Evolutionary conservation across 2,797 vertebrate genomes (phyloP), one percentile per base, ranked within the genome.

Genomic region (Muscicapa striata): DNA sequence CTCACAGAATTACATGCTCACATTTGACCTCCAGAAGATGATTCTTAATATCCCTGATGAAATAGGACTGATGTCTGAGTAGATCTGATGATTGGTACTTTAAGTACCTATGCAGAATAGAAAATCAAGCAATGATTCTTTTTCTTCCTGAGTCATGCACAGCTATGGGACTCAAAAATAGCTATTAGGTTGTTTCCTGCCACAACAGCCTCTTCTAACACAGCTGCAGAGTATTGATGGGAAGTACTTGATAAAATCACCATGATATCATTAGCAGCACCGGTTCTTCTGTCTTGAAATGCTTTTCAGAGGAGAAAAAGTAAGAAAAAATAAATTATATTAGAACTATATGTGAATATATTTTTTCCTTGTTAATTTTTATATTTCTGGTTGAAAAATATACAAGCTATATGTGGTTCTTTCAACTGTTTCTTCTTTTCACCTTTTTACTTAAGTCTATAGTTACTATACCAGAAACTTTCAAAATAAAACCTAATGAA

Each of bases 51-150:
- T 40, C 41, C 24, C 38, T 87, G 67, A 84, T 84, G 70, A 91
- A 96, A 95, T 6, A 88, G 57, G 34, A 59, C 59, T 94, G 69
- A 70, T 83, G 76, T 72, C 79, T 93, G 70, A 94, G 67, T 73
- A 80, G 83, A 45, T 55, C 59, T 57, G 48, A 32, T 91, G 92
- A 94, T 4, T 92, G 59, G 43, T 78, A 46, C 84, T 93, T 49
- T 79, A 96, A 95, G 83, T 76, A 92, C 70, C 52, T 73, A 93
- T 41, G 61, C 74, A 92, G 85, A 96, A 95, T 88, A 93, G 90
- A 78, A 96, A 96, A 96, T 95, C 93, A 95, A 95, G 80, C 76
- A 86, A 84, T 57, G 41, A 95, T 95, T 88, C 68, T 95, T 93
- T 75, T 89, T 94, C 59, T 95, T 95, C 92, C 88, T 87, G 91